A percentile compares a stretch with the other conserved stretches of the same genome.
These are phyloP conservation scores for Drosophila simulans DNA, from an alignment of 1,140 invertebrate species.

Conservation along the genomic window DNA sequence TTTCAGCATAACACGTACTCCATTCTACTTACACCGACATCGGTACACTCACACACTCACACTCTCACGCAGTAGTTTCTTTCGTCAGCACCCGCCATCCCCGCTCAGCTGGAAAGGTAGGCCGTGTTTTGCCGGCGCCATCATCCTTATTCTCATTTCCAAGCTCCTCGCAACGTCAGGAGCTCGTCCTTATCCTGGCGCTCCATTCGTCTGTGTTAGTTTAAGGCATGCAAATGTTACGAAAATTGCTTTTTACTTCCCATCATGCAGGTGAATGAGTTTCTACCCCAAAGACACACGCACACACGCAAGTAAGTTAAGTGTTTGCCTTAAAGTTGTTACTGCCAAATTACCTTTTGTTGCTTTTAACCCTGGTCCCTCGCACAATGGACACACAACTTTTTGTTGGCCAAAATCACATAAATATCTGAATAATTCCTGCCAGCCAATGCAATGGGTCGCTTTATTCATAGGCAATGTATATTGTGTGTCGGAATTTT, in stretches of 20 bases:
- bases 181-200: constrained; percentile 41
- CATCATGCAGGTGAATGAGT: constrained; percentile 73
- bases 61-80: constrained; percentile 48
- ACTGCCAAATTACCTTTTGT: constrained; percentile 78
- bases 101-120: constrained; percentile 52
- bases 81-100: neutral
- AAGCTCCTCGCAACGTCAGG: constrained; percentile 17
- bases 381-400: constrained; percentile 28
- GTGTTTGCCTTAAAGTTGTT: constrained; percentile 76
- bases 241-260: constrained; percentile 80
- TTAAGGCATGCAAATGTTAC: constrained; percentile 80
- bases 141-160: constrained; percentile 11
- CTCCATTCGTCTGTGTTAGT: constrained; percentile 63
- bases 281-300: constrained; percentile 16
- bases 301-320: constrained; percentile 61
- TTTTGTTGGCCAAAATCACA: constrained; percentile 2
- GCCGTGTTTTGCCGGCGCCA: constrained; percentile 55
- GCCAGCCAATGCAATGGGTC: neutral
- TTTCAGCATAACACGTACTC: constrained; percentile 82
- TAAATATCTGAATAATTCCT: constrained; percentile 6
- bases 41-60: constrained; percentile 3
- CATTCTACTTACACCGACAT: constrained; percentile 67
- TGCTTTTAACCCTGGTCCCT: constrained; percentile 42
- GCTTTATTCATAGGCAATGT: neutral
- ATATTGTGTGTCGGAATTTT: neutral